Percentiles rank a stretch among this genome's conserved stretches.
Evolutionary conservation across 2,797 vertebrate genomes (phyloP).

Genomic region (Smutsia gigantea): DNA sequence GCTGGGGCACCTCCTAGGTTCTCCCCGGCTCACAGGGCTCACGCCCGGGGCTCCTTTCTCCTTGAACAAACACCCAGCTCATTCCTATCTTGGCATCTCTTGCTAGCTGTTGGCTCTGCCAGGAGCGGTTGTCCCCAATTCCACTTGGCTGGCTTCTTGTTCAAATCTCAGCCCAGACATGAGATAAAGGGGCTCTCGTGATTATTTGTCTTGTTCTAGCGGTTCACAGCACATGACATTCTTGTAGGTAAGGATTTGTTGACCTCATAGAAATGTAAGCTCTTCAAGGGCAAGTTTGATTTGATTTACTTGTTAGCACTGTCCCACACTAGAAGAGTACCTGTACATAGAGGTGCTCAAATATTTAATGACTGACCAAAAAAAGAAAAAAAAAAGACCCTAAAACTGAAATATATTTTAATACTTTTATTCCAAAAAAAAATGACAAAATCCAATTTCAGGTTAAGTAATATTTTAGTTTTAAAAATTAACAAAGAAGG

Average conservation of each 20-base stretch:
- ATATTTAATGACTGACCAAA: background rate
- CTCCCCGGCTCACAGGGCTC: background rate
- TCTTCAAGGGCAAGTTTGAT: background rate
- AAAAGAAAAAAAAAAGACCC: constrained; percentile 18
- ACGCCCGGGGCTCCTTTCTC: background rate
- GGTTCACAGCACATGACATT: background rate
- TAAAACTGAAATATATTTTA: constrained; percentile 66
- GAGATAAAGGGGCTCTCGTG: background rate
- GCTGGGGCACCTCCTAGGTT: background rate
- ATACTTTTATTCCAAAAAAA: constrained; percentile 76
- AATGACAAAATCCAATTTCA: constrained; percentile 67
- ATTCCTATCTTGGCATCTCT: background rate
- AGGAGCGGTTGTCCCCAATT: background rate
- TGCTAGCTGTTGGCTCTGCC: background rate
- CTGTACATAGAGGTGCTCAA: background rate
- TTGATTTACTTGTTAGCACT: background rate
- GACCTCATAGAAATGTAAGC: background rate
- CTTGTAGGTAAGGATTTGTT: background rate
- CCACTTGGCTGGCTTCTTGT: background rate
- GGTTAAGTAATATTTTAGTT: constrained; percentile 70
- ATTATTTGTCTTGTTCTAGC: background rate
- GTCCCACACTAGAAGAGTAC: background rate
- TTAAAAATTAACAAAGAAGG: constrained; percentile 70
- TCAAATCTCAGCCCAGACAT: background rate
- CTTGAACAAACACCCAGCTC: background rate